phyloP scores from a whole-genome alignment of 1,140 invertebrate species.

The Apocrypta bakeri region DNA sequence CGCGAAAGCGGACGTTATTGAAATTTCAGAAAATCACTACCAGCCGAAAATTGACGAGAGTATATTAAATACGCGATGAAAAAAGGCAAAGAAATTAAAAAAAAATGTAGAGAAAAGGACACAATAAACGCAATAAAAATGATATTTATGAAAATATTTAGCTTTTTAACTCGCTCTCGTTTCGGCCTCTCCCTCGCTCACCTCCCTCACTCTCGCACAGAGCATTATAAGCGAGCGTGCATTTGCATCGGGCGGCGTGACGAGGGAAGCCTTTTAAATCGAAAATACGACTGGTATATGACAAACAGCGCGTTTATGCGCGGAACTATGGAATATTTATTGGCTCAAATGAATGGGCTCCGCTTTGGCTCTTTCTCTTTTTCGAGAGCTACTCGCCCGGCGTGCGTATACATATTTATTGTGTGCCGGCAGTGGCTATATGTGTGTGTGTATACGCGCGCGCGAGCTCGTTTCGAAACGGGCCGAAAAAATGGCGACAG shows the following conservation, averaged over 20 bases:
- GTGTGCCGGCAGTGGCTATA: background rate
- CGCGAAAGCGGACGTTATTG: too few species aligned
- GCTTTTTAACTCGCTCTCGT: constrained; percentile 10
- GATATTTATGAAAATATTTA: constrained; percentile 39
- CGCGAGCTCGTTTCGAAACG: constrained; percentile 35
- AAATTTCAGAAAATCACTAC: too few species aligned
- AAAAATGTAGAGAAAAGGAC: too few species aligned
- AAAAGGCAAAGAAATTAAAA: too few species aligned
- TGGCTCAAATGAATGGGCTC: constrained; percentile 65
- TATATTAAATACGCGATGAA: too few species aligned
- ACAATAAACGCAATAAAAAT: constrained; percentile 1
- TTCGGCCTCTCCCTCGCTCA: background rate
- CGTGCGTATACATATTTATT: constrained; percentile 54
- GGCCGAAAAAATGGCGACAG: constrained; percentile 51
- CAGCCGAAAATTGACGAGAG: too few species aligned
- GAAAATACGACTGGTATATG: constrained; percentile 70
- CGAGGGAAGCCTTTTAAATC: constrained; percentile 71
- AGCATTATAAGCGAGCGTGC: constrained; percentile 56
- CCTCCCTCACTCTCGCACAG: background rate
- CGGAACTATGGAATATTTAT: constrained; percentile 70
- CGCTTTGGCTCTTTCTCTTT: constrained; percentile 1
- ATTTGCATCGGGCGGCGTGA: constrained; percentile 69
- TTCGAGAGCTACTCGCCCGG: constrained; percentile 1
- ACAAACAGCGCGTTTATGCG: constrained; percentile 69
- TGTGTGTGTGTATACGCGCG: too few species aligned